A percentile compares a stretch with the other conserved stretches of the same genome.
Evolutionary conservation across 35 echinoderm and acorn worm genomes (phyloP).

Genomic region (Ophiothrix spiculata): DNA sequence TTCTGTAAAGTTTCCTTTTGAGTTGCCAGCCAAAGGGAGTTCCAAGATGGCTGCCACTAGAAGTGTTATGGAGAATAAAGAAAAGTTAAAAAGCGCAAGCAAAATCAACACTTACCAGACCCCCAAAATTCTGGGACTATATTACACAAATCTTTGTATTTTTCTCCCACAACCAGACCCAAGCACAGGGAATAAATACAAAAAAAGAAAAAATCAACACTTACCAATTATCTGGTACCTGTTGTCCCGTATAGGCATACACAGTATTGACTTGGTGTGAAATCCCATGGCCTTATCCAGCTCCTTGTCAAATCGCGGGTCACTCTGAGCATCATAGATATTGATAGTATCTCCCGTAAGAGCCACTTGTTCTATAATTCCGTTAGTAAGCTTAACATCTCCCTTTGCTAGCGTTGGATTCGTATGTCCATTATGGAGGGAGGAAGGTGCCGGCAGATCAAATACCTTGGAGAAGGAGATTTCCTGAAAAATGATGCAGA

Average conservation of each 20-base stretch:
- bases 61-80: no score
- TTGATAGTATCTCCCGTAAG: slow-evolving; percentile 80
- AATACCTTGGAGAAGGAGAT: slow-evolving; percentile 95
- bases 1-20: no score
- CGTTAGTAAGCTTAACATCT: slow-evolving; percentile 77
- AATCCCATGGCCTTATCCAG: slow-evolving; percentile 69
- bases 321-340: slow-evolving; percentile 74
- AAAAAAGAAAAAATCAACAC: no score
- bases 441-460: slow-evolving; percentile 79
- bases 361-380: slow-evolving; percentile 89
- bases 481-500: slow-evolving; percentile 64
- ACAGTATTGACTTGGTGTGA: slow-evolving; percentile 83
- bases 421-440: slow-evolving; percentile 74
- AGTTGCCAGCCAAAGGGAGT: no score
- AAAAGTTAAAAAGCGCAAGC: no score
- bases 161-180: no score
- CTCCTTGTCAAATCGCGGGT: slow-evolving; percentile 75
- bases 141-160: no score
- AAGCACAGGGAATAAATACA: no score
- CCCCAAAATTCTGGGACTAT: no score
- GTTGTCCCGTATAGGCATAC: slow-evolving; percentile 95
- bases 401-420: slow-evolving; percentile 60
- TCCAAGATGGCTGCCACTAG: no score
- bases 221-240: slow-evolving; percentile 90
- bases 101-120: no score